Conservation (phyloP, 2,888 invertebrate species). For the Napeogenes sylphis region DNA sequence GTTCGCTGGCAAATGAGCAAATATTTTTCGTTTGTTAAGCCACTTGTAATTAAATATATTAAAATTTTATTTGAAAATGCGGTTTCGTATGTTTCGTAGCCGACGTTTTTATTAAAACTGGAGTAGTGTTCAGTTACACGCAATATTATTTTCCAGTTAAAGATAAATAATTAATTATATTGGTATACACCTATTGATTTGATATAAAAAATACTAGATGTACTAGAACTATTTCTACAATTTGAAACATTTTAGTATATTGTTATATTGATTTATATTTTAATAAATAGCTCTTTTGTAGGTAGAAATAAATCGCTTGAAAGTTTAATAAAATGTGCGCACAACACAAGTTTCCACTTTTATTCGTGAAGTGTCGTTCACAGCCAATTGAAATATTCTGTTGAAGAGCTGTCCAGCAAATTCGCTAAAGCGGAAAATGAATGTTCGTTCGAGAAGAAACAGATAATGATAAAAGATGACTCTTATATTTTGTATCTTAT, state of each 20-base stretch:
- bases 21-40: constrained; percentile 70
- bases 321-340: constrained; percentile 56
- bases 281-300: constrained; percentile 10
- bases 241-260: too few species aligned
- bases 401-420: constrained; percentile 42
- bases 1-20: constrained; percentile 72
- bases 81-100: constrained; percentile 47
- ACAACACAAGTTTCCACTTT: constrained; percentile 47
- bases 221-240: too few species aligned
- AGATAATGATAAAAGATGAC: constrained; percentile 29
- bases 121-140: constrained; percentile 18
- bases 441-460: constrained; percentile 32
- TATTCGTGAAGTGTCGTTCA: constrained; percentile 47
- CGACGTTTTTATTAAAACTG: constrained; percentile 42
- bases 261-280: too few species aligned
- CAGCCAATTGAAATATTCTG: constrained; percentile 40
- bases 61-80: constrained; percentile 58
- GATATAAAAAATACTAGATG: too few species aligned
- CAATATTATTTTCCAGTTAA: constrained; percentile 2
- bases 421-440: constrained; percentile 44
- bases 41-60: constrained; percentile 70
- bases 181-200: too few species aligned
- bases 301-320: constrained; percentile 36
- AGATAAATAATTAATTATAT: too few species aligned
- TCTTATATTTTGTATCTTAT: constrained; percentile 10